Evolutionary conservation across 2,113 vertebrate genomes (phyloP).

Genomic region (Calidris pugnax): DNA sequence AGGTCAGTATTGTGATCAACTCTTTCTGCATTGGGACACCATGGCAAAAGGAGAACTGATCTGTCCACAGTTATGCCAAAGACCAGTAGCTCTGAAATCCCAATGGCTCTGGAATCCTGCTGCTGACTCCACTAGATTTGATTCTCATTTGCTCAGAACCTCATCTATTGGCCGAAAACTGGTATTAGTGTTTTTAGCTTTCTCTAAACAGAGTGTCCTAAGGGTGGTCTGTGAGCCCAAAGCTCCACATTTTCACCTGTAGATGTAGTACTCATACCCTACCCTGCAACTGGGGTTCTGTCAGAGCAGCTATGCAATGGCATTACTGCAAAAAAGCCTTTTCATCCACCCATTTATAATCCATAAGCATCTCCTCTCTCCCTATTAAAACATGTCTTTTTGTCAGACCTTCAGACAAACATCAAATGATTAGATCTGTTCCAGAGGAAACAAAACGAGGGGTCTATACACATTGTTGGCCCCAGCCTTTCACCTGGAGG

Average conservation of each 20-base stretch:
- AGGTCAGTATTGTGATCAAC: not conserved
- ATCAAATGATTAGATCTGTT: not conserved
- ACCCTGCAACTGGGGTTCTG: not conserved
- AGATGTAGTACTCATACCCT: not conserved
- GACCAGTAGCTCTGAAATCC: not conserved
- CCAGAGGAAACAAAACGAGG: not conserved
- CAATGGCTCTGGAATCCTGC: not conserved
- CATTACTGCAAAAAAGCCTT: not conserved
- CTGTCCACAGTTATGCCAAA: not conserved
- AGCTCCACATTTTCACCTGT: not conserved
- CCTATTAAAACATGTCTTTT: rapidly evolving
- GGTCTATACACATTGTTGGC: not conserved
- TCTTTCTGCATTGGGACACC: not conserved
- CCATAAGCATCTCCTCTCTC: not conserved
- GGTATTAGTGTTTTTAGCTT: not conserved
- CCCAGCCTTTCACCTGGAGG: not conserved
- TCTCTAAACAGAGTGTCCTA: not conserved
- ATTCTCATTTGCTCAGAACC: not conserved
- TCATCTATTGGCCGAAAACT: not conserved
- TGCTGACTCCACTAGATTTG: not conserved
- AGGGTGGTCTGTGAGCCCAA: not conserved
- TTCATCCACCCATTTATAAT: not conserved
- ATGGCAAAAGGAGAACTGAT: not conserved
- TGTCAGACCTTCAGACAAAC: not conserved
- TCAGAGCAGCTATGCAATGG: not conserved